phyloP scores from a whole-genome alignment of 2,113 vertebrate genomes.

The Narcine bancroftii region DNA sequence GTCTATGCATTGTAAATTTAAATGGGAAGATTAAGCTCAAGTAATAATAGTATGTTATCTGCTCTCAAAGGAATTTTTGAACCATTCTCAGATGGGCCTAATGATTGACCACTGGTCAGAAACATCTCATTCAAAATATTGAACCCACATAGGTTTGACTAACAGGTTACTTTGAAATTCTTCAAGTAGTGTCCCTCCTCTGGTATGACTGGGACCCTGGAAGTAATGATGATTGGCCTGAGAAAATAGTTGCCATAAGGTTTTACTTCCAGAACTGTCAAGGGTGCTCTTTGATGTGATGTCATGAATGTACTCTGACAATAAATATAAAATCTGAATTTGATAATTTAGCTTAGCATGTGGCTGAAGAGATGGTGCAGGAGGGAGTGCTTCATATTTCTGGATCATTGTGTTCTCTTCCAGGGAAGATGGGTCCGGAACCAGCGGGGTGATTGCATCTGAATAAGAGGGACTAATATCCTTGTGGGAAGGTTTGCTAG shows the following conservation, averaged over 20 bases:
- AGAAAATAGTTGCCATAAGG: neutral
- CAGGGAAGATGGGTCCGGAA: too few relatives aligned
- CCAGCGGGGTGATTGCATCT: too few relatives aligned
- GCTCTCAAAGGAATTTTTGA: neutral
- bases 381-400: too few relatives aligned
- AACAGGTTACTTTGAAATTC: neutral
- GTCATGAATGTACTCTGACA: too few relatives aligned
- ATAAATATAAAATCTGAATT: too few relatives aligned
- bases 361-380: too few relatives aligned
- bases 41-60: neutral
- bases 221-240: neutral
- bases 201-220: neutral
- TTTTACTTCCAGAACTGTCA: too few relatives aligned
- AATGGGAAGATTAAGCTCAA: neutral
- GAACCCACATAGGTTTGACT: neutral
- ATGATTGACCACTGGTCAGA: neutral
- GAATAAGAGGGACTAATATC: too few relatives aligned
- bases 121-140: neutral
- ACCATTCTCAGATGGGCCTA: neutral
- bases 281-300: too few relatives aligned
- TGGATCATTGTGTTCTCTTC: too few relatives aligned
- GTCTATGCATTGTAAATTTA: neutral
- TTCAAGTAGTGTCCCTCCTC: neutral
- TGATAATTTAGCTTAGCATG: too few relatives aligned
- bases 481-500: too few relatives aligned